A percentile compares a stretch with the other conserved stretches of the same genome.
Conservation (phyloP, 2,888 invertebrate genomes). For the Sinohyriopsis cumingii region DNA sequence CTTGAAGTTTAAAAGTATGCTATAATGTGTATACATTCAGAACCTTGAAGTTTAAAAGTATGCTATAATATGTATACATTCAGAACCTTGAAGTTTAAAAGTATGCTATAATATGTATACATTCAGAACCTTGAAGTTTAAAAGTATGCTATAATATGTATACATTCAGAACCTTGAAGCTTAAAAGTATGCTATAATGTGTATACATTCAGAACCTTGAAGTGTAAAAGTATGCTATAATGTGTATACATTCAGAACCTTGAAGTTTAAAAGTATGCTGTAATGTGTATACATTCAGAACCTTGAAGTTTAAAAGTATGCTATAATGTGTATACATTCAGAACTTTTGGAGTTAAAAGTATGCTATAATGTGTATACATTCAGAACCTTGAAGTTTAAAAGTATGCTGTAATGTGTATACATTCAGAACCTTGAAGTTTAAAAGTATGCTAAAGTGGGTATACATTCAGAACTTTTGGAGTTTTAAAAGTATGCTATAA, state of each 20-base stretch:
- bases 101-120: neutral
- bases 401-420: no score
- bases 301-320: neutral
- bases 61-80: neutral
- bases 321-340: neutral
- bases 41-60: neutral
- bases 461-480: neutral
- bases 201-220: neutral
- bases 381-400: neutral
- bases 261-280: neutral
- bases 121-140: neutral
- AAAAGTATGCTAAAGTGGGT: neutral
- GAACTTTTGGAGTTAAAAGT: no score
- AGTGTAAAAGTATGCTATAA: neutral
- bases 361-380: neutral
- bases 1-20: no score
- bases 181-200: no score
- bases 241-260: neutral
- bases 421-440: neutral
- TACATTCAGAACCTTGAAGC: no score
- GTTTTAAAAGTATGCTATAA: neutral
- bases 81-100: neutral
- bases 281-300: no score
- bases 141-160: neutral
- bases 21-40: neutral